phyloP scores from a whole-genome alignment of 2,797 vertebrate genomes.

The Sarcophilus harrisii region DNA sequence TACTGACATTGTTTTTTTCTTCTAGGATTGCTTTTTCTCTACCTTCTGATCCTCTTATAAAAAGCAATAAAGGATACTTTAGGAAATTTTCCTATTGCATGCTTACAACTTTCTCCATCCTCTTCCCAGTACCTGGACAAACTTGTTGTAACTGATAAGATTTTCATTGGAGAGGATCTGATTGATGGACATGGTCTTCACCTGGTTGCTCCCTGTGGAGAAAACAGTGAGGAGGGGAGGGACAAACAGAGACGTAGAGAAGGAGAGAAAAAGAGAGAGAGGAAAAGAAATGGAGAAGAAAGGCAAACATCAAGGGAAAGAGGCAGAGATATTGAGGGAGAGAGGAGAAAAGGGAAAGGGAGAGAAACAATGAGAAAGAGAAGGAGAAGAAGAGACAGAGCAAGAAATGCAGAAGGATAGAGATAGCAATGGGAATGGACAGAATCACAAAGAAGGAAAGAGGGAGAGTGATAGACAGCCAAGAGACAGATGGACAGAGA shows the following conservation, averaged over 20 bases:
- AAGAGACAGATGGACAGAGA: too few species aligned
- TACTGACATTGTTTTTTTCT: background rate
- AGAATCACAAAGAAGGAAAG: too few species aligned
- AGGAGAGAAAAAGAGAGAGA: background rate
- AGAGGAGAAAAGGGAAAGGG: too few species aligned
- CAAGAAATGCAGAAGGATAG: too few species aligned
- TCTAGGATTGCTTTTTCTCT: background rate
- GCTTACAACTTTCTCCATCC: background rate
- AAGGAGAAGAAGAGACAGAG: too few species aligned
- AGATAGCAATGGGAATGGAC: too few species aligned
- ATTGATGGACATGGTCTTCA: constrained; percentile 77
- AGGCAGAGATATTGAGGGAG: background rate
- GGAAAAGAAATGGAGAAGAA: background rate
- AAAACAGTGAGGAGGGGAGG: background rate
- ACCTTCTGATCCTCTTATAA: rapidly evolving
- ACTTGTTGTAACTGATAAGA: constrained; percentile 87
- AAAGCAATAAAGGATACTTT: background rate
- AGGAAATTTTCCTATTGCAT: background rate
- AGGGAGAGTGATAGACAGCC: background rate
- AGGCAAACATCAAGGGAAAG: background rate
- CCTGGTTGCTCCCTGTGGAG: constrained; percentile 20
- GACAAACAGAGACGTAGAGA: background rate
- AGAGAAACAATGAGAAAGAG: too few species aligned
- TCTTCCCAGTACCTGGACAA: constrained; percentile 89
- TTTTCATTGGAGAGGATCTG: constrained; percentile 84